These are phyloP conservation scores for Alligator sinensis DNA, from an alignment of 2,113 vertebrate genomes.

Conservation along the genomic window DNA sequence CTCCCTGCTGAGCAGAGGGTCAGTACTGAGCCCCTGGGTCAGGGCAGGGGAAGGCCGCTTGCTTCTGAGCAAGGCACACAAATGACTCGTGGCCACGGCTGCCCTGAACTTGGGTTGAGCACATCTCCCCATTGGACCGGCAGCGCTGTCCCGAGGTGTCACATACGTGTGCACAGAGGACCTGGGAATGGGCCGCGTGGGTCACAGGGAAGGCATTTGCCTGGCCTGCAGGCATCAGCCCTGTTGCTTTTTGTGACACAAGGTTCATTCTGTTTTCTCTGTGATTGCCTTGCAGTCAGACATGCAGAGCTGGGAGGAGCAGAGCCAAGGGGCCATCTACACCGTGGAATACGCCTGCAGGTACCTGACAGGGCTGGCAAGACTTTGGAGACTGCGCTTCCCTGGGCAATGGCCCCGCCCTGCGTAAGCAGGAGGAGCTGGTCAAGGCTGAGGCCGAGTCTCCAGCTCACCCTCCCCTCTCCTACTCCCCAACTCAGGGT, in stretches of 20 bases:
- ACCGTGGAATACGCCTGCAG: slow-evolving; percentile 97
- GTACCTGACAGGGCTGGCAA: slow-evolving; percentile 56
- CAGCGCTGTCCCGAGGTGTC: not conserved
- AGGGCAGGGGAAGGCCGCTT: too few species aligned
- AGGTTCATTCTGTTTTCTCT: not conserved
- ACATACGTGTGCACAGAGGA: not conserved
- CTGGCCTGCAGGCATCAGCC: fast-evolving
- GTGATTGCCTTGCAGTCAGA: slow-evolving; percentile 83
- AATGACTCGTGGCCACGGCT: too few species aligned
- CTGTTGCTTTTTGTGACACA: fast-evolving
- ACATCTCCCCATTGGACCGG: not conserved
- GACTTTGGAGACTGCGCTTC: not conserved
- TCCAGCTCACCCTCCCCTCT: not conserved
- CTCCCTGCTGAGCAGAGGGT: not conserved
- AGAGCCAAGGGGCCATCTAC: slow-evolving; percentile 97
- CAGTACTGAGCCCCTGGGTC: too few species aligned
- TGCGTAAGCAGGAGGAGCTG: not conserved
- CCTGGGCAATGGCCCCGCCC: fast-evolving
- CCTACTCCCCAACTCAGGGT: too few species aligned
- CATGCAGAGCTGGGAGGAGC: slow-evolving; percentile 98
- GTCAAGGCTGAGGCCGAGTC: not conserved
- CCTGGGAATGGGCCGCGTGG: not conserved
- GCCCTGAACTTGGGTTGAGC: not conserved
- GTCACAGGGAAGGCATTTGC: not conserved
- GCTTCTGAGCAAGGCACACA: too few species aligned